Conservation (phyloP, 2,888 invertebrate species). For the Ophion obscuratus region DNA sequence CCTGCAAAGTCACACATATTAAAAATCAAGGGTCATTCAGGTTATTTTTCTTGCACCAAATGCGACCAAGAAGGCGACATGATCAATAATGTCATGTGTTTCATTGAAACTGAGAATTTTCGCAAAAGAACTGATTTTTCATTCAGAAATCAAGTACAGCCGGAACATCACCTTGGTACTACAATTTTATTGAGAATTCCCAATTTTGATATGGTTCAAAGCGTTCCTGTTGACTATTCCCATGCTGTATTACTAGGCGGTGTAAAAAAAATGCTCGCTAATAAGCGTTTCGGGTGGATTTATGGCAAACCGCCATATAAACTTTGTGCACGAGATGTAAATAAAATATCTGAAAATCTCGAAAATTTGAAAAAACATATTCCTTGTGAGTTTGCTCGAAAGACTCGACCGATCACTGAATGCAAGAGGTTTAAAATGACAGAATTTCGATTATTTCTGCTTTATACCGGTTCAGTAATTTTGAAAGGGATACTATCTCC, state of each 20-base stretch:
- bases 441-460: conserved; percentile 66
- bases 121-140: conserved; percentile 59
- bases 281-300: conserved; percentile 61
- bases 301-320: conserved; percentile 55
- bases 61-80: conserved; percentile 67
- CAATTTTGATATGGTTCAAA: conserved; percentile 69
- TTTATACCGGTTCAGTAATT: conserved; percentile 62
- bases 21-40: conserved; percentile 67
- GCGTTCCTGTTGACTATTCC: conserved; percentile 68
- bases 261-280: conserved; percentile 55
- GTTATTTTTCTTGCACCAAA: conserved; percentile 66
- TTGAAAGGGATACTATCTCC: conserved; percentile 58
- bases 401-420: conserved; percentile 64
- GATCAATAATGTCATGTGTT: conserved; percentile 64
- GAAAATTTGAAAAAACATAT: conserved; percentile 53
- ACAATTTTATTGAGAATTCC: conserved; percentile 68
- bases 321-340: conserved; percentile 52
- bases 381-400: conserved; percentile 71
- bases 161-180: conserved; percentile 65
- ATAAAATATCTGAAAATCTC: conserved; percentile 31
- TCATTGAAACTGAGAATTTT: conserved; percentile 61
- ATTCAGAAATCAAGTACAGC: conserved; percentile 63
- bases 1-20: conserved; percentile 67
- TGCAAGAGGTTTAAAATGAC: conserved; percentile 67
- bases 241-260: conserved; percentile 53